A percentile compares a stretch with the other conserved stretches of the same genome.
Conservation (phyloP, 2,888 invertebrate genomes). For the Tetropium fuscum region DNA sequence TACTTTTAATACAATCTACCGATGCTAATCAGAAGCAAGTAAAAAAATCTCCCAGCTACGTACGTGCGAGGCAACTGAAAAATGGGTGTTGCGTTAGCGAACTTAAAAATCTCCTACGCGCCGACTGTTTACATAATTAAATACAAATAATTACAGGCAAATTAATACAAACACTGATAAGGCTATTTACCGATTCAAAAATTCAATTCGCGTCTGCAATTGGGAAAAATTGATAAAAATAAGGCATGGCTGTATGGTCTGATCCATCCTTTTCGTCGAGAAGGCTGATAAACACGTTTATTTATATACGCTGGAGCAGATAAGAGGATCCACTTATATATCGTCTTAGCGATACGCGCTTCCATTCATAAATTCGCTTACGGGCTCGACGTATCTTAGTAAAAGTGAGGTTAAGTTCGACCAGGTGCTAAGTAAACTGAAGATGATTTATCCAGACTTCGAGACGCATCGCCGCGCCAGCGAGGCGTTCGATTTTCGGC, state of each 20-base stretch:
- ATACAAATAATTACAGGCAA: neutral
- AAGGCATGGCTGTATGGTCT: slow-evolving; percentile 10
- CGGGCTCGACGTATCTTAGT: neutral
- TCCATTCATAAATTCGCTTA: slow-evolving; percentile 13
- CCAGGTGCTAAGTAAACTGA: too few species aligned
- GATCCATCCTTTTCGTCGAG: slow-evolving; percentile 17
- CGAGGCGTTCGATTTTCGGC: slow-evolving; percentile 15
- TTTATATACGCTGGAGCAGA: slow-evolving; percentile 7
- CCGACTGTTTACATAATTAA: neutral
- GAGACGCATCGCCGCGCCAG: slow-evolving; percentile 26
- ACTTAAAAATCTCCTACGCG: neutral
- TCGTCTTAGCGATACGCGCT: slow-evolving; percentile 4
- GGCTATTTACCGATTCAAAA: neutral
- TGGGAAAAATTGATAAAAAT: slow-evolving; percentile 1
- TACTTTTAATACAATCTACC: too few species aligned
- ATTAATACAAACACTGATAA: neutral
- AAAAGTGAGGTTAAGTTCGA: slow-evolving; percentile 18
- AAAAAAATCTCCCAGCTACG: too few species aligned
- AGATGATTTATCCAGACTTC: slow-evolving; percentile 32
- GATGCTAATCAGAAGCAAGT: too few species aligned
- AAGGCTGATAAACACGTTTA: slow-evolving; percentile 5
- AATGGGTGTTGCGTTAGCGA: too few species aligned
- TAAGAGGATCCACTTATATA: slow-evolving; percentile 11
- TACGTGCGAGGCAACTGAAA: too few species aligned
- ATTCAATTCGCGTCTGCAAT: neutral